Base-by-base conservation (phyloP, 2,113 vertebrate genomes). In the Lophius piscatorius region DNA sequence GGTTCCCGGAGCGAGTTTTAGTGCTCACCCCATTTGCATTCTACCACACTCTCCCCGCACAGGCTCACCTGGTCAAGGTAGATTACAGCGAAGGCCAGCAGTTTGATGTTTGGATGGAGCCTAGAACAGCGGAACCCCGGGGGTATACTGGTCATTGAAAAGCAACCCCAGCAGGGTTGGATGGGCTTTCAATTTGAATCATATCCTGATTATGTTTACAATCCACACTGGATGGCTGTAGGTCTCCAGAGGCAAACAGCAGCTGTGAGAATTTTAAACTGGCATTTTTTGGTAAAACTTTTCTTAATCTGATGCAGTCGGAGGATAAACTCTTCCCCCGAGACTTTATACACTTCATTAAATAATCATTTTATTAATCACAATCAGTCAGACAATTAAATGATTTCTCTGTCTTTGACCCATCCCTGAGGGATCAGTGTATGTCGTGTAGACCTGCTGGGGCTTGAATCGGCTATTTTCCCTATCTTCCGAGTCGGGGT, bases 21-120 rank as follows among this genome's bases (percentile, higher is more conserved):
- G 70, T 64, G 76, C 68, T 76, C 70, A 74, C 78, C 82, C 80
- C 33, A 81, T 83, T 84, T 65, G 70, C 74, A 80, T 83, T 73
- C 78, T 36, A 38, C 63, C 17, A 7, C 39, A 10, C 31, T 45
- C 42, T 74, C 48, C 59, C 64, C 49, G 69, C 51, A 68, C 60
- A 39, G 55, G 44, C 58, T 76, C 63, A 80, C 72, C 81, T 84
- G 78, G 80, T 83, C 52, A 54, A 67, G 68, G 48, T 63, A 81
- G 83, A 89, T 87, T 80, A 83, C 49, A 47, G 51, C 6, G 13
- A 58, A 58, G 56, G 42, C 62, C 31, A 31, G 58, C 45, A 78
- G 34, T 24, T 17, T 44, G 49, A 38, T 58, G 45, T n/a, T n/a
- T n/a, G n/a, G n/a, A n/a, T n/a, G n/a, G n/a, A n/a, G n/a, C n/a